Evolutionary conservation across 2,888 invertebrate genomes (phyloP), one percentile per base, ranked within the genome.

Genomic region (Hirtodrosophila trivittata): DNA sequence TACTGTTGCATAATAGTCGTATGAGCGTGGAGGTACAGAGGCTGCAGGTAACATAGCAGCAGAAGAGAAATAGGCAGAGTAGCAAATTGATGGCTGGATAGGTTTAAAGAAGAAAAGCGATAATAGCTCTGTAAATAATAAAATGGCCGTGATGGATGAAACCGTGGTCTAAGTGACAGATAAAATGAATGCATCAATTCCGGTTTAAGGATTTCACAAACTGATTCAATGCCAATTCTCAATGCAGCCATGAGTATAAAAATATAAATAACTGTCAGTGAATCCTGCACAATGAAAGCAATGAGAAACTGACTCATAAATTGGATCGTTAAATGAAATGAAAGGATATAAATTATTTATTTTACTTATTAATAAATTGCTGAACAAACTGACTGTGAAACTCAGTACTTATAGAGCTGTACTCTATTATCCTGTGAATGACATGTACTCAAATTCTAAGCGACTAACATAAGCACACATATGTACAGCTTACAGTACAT

Each of bases 51-150:
- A 5, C 2, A 49, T 47, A 33, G 37, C 14, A 12, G 41, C 18
- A 42, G 39, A 10, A 33, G 28, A 12, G 10, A 28, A 39, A 28
- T 16, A 3, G 25, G 9, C 16, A 33, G 25, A 33, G 39, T 16
- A 25, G 6, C 47, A 21, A 25, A 42, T 60, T 76, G 77, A 77
- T 59, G 50, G 56, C 74, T 74, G 33, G 74, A 28, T 5, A 28
- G 9, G 9, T 28, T 28, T 8, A 28, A 28, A 28, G 9, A 28
- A 28, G 28, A 9, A 8, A 8, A 28, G 5, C 28, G 28, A 28
- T 28, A 28, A 7, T 25, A 25, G 6, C 25, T 25, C 9, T 28
- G 9, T 8, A 26, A 12, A n/a, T 10, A 39, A 28, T 32, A 56
- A 32, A n/a, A n/a, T n/a, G n/a, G n/a, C n/a, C n/a, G n/a, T n/a